Evolutionary conservation across 2,888 invertebrate genomes (phyloP).

Genomic region (Gari tellinella): DNA sequence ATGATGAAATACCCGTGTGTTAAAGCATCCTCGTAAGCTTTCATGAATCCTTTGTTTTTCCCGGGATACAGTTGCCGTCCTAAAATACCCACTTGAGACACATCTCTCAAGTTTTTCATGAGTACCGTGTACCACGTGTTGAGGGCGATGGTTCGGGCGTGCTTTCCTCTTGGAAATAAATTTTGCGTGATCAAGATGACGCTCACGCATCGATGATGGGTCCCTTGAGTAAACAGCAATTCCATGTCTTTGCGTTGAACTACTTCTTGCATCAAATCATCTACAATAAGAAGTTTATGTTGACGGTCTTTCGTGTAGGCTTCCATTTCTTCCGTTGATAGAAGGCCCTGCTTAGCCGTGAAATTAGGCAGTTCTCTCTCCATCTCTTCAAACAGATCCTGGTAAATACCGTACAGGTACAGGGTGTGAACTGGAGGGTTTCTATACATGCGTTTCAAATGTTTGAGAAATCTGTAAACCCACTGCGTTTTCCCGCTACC

Average conservation of each 20-base stretch:
- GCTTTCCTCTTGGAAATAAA: slow-evolving; percentile 10
- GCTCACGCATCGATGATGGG: slow-evolving; percentile 26
- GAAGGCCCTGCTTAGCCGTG: slow-evolving; percentile 20
- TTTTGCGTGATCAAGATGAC: slow-evolving; percentile 19
- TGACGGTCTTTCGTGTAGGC: slow-evolving; percentile 25
- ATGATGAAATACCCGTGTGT: slow-evolving; percentile 20
- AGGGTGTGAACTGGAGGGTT: slow-evolving; percentile 33
- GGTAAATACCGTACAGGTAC: slow-evolving; percentile 44
- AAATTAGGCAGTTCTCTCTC: slow-evolving; percentile 33
- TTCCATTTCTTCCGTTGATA: slow-evolving; percentile 20
- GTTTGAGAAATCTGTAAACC: slow-evolving; percentile 30
- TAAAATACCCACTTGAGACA: slow-evolving; percentile 8
- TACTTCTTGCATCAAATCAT: slow-evolving; percentile 38
- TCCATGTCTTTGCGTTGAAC: slow-evolving; percentile 22
- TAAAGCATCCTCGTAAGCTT: slow-evolving; percentile 22
- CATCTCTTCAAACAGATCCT: slow-evolving; percentile 34
- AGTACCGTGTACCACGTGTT: slow-evolving; percentile 32
- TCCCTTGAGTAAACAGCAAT: slow-evolving; percentile 33
- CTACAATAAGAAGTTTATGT: slow-evolving; percentile 28
- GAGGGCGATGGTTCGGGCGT: slow-evolving; percentile 35
- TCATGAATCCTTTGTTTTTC: slow-evolving; percentile 19
- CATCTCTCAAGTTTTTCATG: slow-evolving; percentile 21
- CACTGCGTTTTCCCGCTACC: slow-evolving; percentile 49
- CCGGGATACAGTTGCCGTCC: slow-evolving; percentile 16
- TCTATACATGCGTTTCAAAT: slow-evolving; percentile 36